phyloP scores from a whole-genome alignment of 2,888 invertebrate genomes.

The Heliconius ethilla region DNA sequence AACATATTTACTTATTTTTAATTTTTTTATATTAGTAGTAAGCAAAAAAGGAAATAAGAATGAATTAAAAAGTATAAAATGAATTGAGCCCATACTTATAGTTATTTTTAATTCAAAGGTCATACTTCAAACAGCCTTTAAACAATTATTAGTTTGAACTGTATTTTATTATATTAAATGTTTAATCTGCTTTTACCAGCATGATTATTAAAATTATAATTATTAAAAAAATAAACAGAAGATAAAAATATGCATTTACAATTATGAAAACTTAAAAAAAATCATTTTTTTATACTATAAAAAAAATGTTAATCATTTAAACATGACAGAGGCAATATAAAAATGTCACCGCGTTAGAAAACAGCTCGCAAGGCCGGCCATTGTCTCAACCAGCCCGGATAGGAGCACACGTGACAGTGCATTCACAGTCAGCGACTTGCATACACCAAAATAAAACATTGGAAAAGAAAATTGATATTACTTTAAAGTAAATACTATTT shows the following conservation, averaged over 20 bases:
- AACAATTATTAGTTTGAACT: too few species aligned
- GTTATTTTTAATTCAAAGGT: too few species aligned
- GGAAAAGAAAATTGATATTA: neutral
- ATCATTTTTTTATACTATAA: too few species aligned
- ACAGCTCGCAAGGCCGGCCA: conserved; percentile 3
- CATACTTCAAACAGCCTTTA: too few species aligned
- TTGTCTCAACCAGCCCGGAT: neutral
- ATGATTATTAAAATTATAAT: too few species aligned
- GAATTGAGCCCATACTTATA: too few species aligned
- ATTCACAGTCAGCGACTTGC: neutral
- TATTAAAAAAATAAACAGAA: neutral
- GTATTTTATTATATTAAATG: neutral
- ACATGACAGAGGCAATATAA: neutral
- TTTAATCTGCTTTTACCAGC: too few species aligned
- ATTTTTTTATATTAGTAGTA: too few species aligned
- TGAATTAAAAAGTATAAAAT: too few species aligned
- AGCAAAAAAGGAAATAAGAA: too few species aligned
- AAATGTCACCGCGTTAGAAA: neutral
- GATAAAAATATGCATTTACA: neutral
- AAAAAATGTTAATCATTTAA: neutral
- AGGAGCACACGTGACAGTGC: neutral
- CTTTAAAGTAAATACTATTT: neutral
- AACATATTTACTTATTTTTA: neutral
- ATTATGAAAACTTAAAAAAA: too few species aligned
- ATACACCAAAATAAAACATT: conserved; percentile 1